phyloP scores from a whole-genome alignment of 2,888 invertebrate genomes.

The Agrotis exclamationis region DNA sequence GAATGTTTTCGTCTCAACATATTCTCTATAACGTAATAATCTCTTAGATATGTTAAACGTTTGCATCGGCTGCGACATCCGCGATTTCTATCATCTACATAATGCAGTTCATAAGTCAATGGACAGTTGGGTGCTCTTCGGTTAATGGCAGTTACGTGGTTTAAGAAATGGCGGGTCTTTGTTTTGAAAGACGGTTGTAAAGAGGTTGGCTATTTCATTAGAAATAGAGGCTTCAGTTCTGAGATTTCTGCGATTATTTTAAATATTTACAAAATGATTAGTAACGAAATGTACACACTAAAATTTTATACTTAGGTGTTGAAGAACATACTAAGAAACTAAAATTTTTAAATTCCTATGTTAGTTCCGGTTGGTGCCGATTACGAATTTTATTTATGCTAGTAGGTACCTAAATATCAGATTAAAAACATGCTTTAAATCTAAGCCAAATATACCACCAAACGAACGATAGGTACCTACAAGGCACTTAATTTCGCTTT shows the following conservation, averaged over 20 bases:
- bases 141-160: conserved; percentile 24
- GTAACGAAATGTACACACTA: no score
- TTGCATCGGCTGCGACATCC: conserved; percentile 43
- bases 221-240: neutral
- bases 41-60: conserved; percentile 58
- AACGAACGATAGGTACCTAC: conserved; percentile 1
- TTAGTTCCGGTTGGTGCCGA: neutral
- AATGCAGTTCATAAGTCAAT: conserved; percentile 54
- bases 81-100: conserved; percentile 55
- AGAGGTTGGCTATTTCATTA: neutral
- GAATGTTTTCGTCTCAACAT: conserved; percentile 73
- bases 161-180: conserved; percentile 4
- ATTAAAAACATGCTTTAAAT: conserved; percentile 8
- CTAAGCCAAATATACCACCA: neutral
- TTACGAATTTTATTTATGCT: neutral
- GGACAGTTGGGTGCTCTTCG: conserved; percentile 23
- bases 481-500: conserved; percentile 1
- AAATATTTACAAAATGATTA: no score
- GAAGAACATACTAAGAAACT: no score
- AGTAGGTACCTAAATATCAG: no score
- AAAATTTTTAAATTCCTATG: neutral
- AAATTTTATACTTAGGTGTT: no score
- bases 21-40: conserved; percentile 76
- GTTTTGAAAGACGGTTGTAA: conserved; percentile 5
- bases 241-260: no score